These are phyloP conservation scores for Morinoia aosen DNA, from an alignment of 2,888 invertebrate genomes.

Conservation along the genomic window DNA sequence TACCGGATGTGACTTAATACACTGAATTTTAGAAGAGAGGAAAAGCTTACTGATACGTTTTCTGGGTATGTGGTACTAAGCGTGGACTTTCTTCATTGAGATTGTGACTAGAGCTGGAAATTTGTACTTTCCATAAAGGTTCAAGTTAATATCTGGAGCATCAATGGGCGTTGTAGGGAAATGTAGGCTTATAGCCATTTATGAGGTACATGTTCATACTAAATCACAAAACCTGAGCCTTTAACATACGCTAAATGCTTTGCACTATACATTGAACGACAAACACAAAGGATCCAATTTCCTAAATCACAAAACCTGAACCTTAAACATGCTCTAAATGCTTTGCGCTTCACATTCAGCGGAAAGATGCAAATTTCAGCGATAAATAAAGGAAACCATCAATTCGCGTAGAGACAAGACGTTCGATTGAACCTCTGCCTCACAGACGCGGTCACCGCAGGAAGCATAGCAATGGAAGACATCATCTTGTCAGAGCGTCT, in stretches of 20 bases:
- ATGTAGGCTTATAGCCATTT: too few relatives aligned
- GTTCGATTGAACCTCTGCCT: background rate
- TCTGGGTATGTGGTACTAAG: background rate
- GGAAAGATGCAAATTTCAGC: background rate
- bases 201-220: too few relatives aligned
- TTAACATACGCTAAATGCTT: too few relatives aligned
- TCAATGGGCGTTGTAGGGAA: too few relatives aligned
- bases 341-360: too few relatives aligned
- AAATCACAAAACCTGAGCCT: too few relatives aligned
- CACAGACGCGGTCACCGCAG: background rate
- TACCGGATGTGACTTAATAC: background rate
- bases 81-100: background rate
- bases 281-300: too few relatives aligned
- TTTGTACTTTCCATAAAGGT: background rate
- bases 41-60: background rate
- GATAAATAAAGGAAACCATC: background rate
- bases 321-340: background rate
- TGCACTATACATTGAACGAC: too few relatives aligned
- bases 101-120: background rate
- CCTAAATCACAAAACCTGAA: too few relatives aligned
- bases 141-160: too few relatives aligned
- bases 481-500: background rate
- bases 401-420: background rate
- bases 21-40: background rate
- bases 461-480: background rate